Conservation (phyloP, 1,140 invertebrate species). For the Fopius arisanus region DNA sequence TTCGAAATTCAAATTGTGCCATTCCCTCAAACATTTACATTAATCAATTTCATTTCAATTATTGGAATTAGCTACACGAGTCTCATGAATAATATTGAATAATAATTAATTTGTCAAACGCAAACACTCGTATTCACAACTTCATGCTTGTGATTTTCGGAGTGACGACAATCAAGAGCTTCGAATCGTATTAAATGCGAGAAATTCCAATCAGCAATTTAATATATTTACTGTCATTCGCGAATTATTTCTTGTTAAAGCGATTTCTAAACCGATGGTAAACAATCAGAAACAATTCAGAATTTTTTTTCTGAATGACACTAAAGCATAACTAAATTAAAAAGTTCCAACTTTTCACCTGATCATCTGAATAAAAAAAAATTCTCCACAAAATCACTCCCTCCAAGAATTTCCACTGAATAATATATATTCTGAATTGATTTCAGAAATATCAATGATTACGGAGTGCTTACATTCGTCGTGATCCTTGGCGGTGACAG, state of each 20-base stretch:
- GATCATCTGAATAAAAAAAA: too few relatives aligned
- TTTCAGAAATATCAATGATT: constrained; percentile 11
- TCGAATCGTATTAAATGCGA: background rate
- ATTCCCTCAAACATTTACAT: background rate
- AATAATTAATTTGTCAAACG: background rate
- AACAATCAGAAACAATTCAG: too few relatives aligned
- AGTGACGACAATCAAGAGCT: background rate
- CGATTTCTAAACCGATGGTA: too few relatives aligned
- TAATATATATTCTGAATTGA: too few relatives aligned
- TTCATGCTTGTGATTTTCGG: background rate
- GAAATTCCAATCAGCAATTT: background rate
- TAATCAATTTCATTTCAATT: background rate
- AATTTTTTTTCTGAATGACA: too few relatives aligned
- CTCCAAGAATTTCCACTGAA: background rate
- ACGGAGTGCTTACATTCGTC: constrained; percentile 93
- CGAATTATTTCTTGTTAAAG: too few relatives aligned
- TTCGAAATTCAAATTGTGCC: background rate
- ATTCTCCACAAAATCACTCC: too few relatives aligned
- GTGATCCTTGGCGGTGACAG: constrained; percentile 97
- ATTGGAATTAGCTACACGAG: background rate
- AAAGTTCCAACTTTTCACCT: too few relatives aligned
- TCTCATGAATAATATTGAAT: background rate
- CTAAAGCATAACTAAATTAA: too few relatives aligned
- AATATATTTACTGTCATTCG: too few relatives aligned
- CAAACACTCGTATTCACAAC: background rate